These are phyloP conservation scores for Trichomycterus rosablanca DNA, from an alignment of 2,113 vertebrate species.

Conservation along the genomic window DNA sequence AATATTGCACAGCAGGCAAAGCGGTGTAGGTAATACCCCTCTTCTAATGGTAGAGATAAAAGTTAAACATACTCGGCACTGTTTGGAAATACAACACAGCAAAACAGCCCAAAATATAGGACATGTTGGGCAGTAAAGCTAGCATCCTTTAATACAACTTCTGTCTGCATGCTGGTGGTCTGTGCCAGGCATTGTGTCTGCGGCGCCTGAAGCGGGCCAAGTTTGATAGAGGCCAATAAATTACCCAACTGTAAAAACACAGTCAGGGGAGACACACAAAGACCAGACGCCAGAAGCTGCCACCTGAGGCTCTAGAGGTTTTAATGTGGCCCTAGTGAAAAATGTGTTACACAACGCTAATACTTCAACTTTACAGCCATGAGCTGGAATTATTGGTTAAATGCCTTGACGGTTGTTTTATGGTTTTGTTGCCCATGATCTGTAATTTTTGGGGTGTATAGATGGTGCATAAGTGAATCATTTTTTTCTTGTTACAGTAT, in stretches of 20 bases:
- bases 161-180: not conserved
- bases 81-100: constrained; percentile 31
- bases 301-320: constrained; percentile 35
- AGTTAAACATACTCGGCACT: constrained; percentile 21
- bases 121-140: constrained; percentile 4
- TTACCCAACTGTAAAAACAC: constrained; percentile 42
- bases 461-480: too few relatives aligned
- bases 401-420: too few relatives aligned
- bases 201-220: constrained; percentile 20
- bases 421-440: too few relatives aligned
- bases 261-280: constrained; percentile 33
- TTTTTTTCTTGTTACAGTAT: too few relatives aligned
- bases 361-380: too few relatives aligned
- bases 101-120: constrained; percentile 11
- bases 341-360: constrained; percentile 37
- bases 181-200: constrained; percentile 7
- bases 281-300: constrained; percentile 28
- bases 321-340: constrained; percentile 33
- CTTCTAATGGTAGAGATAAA: not conserved
- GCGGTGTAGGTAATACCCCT: constrained; percentile 19
- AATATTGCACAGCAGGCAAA: constrained; percentile 38
- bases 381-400: too few relatives aligned
- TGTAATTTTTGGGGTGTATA: too few relatives aligned
- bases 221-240: constrained; percentile 46
- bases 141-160: not conserved